Base-by-base conservation (phyloP, 2,888 invertebrate genomes). In the Leptinotarsa haldemani region DNA sequence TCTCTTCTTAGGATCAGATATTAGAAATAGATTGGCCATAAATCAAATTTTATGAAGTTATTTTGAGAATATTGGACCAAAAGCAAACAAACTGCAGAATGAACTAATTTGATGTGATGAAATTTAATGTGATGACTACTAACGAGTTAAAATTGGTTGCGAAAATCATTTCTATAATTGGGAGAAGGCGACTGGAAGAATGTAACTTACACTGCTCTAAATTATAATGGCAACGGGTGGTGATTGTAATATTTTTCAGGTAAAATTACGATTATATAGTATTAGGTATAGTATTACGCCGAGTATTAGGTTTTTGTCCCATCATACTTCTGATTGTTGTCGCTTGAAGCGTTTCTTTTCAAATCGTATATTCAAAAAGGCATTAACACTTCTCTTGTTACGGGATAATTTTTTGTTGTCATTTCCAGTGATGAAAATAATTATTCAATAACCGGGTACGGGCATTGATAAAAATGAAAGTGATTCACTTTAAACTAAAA, bases 21-120 rank as follows among this genome's bases (percentile, higher is more conserved):
- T 74, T 74, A 74, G 74, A 76, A 76, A 76, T 73, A 73, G 73
- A 73, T 74, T 69, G 76, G 67, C 74, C 71, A 76, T 76, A 76
- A 76, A 73, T 76, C 76, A 76, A 76, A 52, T 71, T 71, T 67
- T 71, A 76, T 76, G 58, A 74, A 76, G 76, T 76, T 76, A 76
- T 76, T 76, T 69, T 48, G 71, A 69, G 74, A 52, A 70, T 71
- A 67, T 71, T 13, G 73, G 56, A 56, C 70, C 65, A 58, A 74
- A 65, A 72, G 63, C 69, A 71, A 76, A 61, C 61, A 61, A 61
- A 61, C 30, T 25, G 61, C 69, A 69, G 72, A 58, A 40, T 69
- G 73, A 70, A 64, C 71, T 76, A 74, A 74, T 70, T 74, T 74
- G 74, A 76, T 74, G 72, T 56, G 56, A 56, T 56, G 69, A 76